A percentile compares a stretch with the other conserved stretches of the same genome.
Conservation (phyloP, 1,140 invertebrate genomes). For the Drosophila murphyi region DNA sequence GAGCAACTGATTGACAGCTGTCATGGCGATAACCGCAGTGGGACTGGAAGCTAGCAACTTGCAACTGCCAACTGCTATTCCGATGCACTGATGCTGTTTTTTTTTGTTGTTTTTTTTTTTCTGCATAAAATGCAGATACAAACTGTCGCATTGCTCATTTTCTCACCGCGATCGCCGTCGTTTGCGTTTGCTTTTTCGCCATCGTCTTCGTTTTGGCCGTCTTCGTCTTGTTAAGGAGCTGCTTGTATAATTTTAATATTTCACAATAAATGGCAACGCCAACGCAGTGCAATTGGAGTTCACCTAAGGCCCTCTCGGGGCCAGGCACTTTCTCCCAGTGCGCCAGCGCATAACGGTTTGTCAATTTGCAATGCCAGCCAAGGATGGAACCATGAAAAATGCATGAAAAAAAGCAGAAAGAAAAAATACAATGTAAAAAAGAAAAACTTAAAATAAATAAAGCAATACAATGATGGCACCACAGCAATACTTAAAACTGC, state of each 20-base stretch:
- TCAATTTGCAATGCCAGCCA: constrained; percentile 70
- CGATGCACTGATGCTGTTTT: constrained; percentile 16
- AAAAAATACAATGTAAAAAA: constrained; percentile 28
- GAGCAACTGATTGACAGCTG: constrained; percentile 69
- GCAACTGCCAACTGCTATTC: constrained; percentile 11
- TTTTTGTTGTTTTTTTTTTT: constrained; percentile 19
- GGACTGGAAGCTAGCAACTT: constrained; percentile 45
- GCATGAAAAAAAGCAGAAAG: constrained; percentile 46
- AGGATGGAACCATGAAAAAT: constrained; percentile 67
- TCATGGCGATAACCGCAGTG: constrained; percentile 77
- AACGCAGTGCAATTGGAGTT: constrained; percentile 40
- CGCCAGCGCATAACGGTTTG: constrained; percentile 63
- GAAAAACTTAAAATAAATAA: constrained; percentile 36
- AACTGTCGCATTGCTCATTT: constrained; percentile 68
- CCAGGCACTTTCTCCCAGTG: constrained; percentile 56
- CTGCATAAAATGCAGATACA: constrained; percentile 74
- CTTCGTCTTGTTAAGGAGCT: constrained; percentile 45
- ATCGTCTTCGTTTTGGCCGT: constrained; percentile 8
- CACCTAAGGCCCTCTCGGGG: constrained; percentile 42
- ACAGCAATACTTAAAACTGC: constrained; percentile 31
- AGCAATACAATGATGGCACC: constrained; percentile 52
- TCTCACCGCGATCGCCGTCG: constrained; percentile 48
- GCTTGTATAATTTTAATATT: constrained; percentile 80
- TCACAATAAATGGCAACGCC: constrained; percentile 76
- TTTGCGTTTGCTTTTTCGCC: too few species aligned